These are phyloP conservation scores for Myripristis jacobus DNA, from an alignment of 2,797 vertebrate genomes.

Conservation along the genomic window DNA sequence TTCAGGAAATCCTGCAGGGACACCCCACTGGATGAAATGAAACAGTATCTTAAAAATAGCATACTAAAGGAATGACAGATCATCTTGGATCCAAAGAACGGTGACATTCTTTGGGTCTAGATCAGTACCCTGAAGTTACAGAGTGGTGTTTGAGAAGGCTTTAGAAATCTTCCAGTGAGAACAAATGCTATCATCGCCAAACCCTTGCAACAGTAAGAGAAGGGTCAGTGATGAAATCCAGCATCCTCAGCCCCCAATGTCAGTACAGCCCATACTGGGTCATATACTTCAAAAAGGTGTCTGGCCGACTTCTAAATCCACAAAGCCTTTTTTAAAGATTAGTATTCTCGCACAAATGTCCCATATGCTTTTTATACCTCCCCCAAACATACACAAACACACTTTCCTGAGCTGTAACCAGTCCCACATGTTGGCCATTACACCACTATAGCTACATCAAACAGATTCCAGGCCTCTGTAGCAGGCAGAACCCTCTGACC, in stretches of 20 bases:
- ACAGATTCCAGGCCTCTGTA: constrained; percentile 49
- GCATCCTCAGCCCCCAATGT: neutral
- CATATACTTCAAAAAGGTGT: too few relatives aligned
- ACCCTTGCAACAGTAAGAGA: constrained; percentile 1
- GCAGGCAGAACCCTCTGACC: constrained; percentile 37
- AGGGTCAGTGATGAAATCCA: constrained; percentile 35
- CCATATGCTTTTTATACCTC: too few relatives aligned
- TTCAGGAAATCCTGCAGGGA: neutral
- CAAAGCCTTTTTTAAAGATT: neutral
- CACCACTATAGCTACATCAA: constrained; percentile 36
- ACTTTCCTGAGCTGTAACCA: constrained; percentile 40
- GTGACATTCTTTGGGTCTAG: constrained; percentile 1
- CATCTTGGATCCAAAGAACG: neutral
- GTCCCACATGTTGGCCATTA: constrained; percentile 51
- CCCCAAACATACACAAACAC: neutral
- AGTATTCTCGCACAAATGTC: neutral
- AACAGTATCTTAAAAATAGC: neutral
- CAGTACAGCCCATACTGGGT: too few relatives aligned
- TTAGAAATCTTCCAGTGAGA: constrained; percentile 3
- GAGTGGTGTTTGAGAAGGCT: neutral
- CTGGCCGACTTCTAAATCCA: neutral
- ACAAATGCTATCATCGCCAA: neutral
- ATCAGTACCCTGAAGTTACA: neutral
- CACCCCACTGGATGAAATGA: neutral
- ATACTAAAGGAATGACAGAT: constrained; percentile 1